These are phyloP conservation scores for Hemistola chrysoprasaria DNA, from an alignment of 2,888 invertebrate genomes.

Conservation along the genomic window DNA sequence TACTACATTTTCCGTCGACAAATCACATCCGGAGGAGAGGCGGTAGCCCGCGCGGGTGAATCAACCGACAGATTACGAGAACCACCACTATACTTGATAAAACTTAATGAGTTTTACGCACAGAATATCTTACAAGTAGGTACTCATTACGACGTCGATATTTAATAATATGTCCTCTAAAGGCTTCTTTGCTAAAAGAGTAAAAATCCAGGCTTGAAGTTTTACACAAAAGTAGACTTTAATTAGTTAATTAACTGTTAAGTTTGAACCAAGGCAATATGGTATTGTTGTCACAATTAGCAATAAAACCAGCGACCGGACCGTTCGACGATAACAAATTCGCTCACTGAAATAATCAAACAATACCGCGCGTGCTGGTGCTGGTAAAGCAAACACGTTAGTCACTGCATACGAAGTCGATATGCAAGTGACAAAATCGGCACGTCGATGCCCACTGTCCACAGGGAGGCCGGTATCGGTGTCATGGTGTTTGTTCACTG, in stretches of 20 bases:
- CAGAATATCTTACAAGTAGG: no score
- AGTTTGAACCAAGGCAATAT: no score
- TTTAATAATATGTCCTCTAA: no score
- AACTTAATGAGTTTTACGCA: conserved; percentile 40
- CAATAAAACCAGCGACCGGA: conserved; percentile 63
- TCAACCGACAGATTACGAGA: conserved; percentile 66
- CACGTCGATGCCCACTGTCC: conserved; percentile 44
- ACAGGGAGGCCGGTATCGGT: conserved; percentile 68
- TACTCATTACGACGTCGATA: no score
- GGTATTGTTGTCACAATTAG: conserved; percentile 25
- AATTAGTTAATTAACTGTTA: no score
- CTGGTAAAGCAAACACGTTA: conserved; percentile 63
- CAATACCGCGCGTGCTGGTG: conserved; percentile 55
- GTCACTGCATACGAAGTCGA: conserved; percentile 59
- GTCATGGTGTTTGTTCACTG: conserved; percentile 58
- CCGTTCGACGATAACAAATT: conserved; percentile 64
- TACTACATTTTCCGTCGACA: conserved; percentile 78
- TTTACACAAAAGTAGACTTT: no score
- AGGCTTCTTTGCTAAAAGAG: no score
- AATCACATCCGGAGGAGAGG: conserved; percentile 78
- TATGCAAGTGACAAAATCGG: conserved; percentile 49
- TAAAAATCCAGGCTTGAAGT: no score
- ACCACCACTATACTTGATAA: conserved; percentile 60
- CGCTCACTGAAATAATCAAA: conserved; percentile 69
- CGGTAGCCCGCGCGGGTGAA: conserved; percentile 60